Conservation (phyloP, 2,113 vertebrate genomes). For the Periophthalmodon schlosseri region DNA sequence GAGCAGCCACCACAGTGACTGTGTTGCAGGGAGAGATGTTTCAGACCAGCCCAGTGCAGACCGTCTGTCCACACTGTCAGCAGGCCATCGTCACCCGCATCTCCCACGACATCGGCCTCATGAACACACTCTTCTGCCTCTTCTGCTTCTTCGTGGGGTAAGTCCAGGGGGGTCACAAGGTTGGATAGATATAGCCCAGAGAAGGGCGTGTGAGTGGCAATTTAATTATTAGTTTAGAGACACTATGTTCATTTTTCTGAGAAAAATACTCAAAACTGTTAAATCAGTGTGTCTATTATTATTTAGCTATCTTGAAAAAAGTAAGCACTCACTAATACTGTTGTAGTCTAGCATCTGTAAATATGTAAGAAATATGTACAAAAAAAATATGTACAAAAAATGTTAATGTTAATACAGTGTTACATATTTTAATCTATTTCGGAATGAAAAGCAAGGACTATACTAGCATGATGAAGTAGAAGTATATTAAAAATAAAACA, state of each 20-base stretch:
- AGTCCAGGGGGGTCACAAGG: slow-evolving; percentile 43
- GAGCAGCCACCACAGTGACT: slow-evolving; percentile 89
- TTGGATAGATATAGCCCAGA: neutral
- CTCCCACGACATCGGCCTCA: slow-evolving; percentile 90
- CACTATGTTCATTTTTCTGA: neutral
- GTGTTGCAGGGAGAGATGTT: slow-evolving; percentile 97
- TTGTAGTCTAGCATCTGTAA: neutral
- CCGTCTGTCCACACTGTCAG: slow-evolving; percentile 96
- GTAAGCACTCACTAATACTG: neutral
- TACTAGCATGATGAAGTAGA: too few species aligned
- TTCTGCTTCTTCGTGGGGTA: slow-evolving; percentile 98
- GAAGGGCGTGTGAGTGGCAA: neutral
- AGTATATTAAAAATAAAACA: too few species aligned
- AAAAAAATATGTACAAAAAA: too few species aligned
- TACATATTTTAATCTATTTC: too few species aligned
- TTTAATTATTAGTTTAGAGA: neutral
- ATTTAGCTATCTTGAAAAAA: neutral
- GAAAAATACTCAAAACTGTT: neutral
- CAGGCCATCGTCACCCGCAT: slow-evolving; percentile 95
- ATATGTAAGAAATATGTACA: too few species aligned
- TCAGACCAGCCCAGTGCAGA: slow-evolving; percentile 90
- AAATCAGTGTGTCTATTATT: neutral
- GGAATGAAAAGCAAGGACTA: too few species aligned
- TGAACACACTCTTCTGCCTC: slow-evolving; percentile 96
- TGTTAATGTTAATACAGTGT: too few species aligned